Percentiles rank a stretch among this genome's conserved stretches.
These are phyloP conservation scores for Bagarius yarrelli DNA, from an alignment of 2,113 vertebrate genomes.

Conservation along the genomic window DNA sequence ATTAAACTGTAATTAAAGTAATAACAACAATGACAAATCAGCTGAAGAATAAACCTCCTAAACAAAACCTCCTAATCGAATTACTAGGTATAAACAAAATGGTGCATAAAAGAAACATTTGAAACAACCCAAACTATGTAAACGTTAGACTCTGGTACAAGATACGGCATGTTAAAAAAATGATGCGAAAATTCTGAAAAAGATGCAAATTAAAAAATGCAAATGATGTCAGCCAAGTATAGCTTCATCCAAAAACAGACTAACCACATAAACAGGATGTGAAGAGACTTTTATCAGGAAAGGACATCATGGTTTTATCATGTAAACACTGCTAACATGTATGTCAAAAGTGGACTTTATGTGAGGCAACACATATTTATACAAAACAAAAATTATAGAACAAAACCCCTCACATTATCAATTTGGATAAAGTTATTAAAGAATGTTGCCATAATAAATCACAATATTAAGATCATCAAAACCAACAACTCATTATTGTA, in stretches of 20 bases:
- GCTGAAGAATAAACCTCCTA: neutral
- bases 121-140: neutral
- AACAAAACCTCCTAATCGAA: neutral
- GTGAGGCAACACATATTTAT: no score
- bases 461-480: no score
- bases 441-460: no score
- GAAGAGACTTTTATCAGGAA: neutral
- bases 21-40: neutral
- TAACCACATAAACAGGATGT: neutral
- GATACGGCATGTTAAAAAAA: neutral
- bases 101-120: neutral
- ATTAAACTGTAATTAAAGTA: neutral
- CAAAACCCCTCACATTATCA: no score
- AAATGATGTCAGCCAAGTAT: neutral
- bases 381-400: no score
- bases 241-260: neutral
- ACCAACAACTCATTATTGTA: no score
- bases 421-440: no score
- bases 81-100: neutral
- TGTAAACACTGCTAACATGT: neutral
- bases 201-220: neutral
- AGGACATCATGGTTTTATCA: neutral
- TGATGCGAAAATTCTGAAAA: neutral
- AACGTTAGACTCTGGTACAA: neutral
- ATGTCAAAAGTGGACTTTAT: neutral